A percentile compares a stretch with the other conserved stretches of the same genome.
Evolutionary conservation across 1,140 invertebrate genomes (phyloP).

Genomic region (Eriosoma lanigerum): DNA sequence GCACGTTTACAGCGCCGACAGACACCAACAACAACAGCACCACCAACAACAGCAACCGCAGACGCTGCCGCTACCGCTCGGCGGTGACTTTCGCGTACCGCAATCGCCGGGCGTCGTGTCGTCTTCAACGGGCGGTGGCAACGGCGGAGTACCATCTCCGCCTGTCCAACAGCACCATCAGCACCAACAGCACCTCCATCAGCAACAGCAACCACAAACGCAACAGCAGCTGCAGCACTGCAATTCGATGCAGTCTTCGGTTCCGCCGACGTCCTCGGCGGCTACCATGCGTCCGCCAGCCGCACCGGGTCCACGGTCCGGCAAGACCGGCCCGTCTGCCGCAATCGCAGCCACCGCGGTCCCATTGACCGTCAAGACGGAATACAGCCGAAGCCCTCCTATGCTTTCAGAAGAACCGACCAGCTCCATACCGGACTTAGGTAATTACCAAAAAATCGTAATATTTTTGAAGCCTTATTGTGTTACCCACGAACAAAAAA

Average conservation of each 20-base stretch:
- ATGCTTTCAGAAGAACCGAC: slow-evolving; percentile 54
- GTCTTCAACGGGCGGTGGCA: slow-evolving; percentile 51
- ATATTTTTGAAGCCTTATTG: neutral
- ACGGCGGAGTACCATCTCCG: slow-evolving; percentile 28
- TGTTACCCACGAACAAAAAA: too few species aligned
- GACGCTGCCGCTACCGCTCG: neutral
- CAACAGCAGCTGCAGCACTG: neutral
- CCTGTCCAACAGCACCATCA: slow-evolving; percentile 8
- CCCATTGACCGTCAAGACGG: slow-evolving; percentile 12
- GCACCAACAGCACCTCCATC: neutral
- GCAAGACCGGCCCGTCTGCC: slow-evolving; percentile 12
- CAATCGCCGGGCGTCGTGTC: slow-evolving; percentile 52
- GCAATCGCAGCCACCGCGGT: slow-evolving; percentile 49
- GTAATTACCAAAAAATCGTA: slow-evolving; percentile 45
- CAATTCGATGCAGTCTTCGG: slow-evolving; percentile 30
- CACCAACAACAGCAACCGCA: slow-evolving; percentile 12
- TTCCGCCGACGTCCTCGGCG: slow-evolving; percentile 17
- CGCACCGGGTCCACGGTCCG: slow-evolving; percentile 38
- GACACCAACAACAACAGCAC: slow-evolving; percentile 32
- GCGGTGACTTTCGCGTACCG: slow-evolving; percentile 47
- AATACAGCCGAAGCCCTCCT: slow-evolving; percentile 41
- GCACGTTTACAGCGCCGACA: slow-evolving; percentile 42
- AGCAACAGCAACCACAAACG: neutral
- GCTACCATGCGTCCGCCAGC: slow-evolving; percentile 47
- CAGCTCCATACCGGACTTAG: slow-evolving; percentile 55